Base-by-base conservation (phyloP, 2,797 vertebrate species). In the Sebastes dallii region DNA sequence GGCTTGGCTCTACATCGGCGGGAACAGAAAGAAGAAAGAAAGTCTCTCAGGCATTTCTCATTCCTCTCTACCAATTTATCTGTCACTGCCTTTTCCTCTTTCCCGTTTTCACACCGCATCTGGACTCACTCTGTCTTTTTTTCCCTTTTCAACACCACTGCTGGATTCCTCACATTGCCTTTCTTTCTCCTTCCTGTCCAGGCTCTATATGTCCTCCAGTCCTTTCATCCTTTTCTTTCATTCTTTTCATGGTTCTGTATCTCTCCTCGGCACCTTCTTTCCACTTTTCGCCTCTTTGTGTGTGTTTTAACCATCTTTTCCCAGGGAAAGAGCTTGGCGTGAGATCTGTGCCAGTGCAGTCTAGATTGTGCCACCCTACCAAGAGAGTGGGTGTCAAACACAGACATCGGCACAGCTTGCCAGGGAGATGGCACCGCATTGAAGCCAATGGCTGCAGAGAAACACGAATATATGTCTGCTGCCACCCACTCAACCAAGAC, bases 321-420 rank as follows among this genome's bases (percentile, higher is more conserved):
- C 84, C 70, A 66, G 59, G 65, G 34, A 88, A 75, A 85, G 86
- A 80, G 89, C 86, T 88, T 92, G 90, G 91, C 85, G 4, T 42
- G 66, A 81, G 83, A 91, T 91, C 66, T 72, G 84, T 89, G 84
- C 89, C 85, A 89, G 85, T 67, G 80, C 75, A 59, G 89, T 85
- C 80, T 78, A 82, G 77, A 91, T 89, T 84, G 83, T 87, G 86
- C 89, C 92, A 88, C 84, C 84, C 85, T 78, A 91, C 89, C 84
- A 80, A 89, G 90, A 88, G 92, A 91, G 92, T 93, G 91, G 91
- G 92, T 91, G 94, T 93, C 83, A 89, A 90, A 91, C 85, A 87
- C 87, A 92, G 93, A 94, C 88, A 91, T 77, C 27, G 59, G 61
- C 88, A 69, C 84, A 82, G 85, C 77, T 77, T 92, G 92, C 91